Evolutionary conservation across 1,140 invertebrate species (phyloP).

Genomic region (Diploscapter pachys): DNA sequence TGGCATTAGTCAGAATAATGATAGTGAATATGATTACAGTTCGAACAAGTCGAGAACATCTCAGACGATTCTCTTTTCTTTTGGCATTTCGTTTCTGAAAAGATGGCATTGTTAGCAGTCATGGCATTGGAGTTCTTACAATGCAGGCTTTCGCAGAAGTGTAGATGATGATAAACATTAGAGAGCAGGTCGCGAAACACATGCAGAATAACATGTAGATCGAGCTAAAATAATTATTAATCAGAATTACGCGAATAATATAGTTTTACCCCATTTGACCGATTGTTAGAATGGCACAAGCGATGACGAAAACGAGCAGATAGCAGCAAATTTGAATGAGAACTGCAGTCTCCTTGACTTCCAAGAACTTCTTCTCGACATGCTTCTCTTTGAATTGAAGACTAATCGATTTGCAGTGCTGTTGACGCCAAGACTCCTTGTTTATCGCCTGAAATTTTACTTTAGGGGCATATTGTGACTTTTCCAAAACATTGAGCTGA

Average conservation of each 20-base stretch:
- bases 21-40: slow-evolving; percentile 10
- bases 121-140: not conserved
- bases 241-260: slow-evolving; percentile 5
- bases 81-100: slow-evolving; percentile 18
- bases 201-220: not conserved
- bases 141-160: slow-evolving; percentile 1
- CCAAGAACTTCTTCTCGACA: slow-evolving; percentile 41
- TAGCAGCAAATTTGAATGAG: slow-evolving; percentile 34
- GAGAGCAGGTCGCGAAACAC: slow-evolving; percentile 8
- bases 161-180: slow-evolving; percentile 21
- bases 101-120: not conserved
- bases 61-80: slow-evolving; percentile 3
- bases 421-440: slow-evolving; percentile 33
- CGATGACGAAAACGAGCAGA: slow-evolving; percentile 34
- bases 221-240: slow-evolving; percentile 1
- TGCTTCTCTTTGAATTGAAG: slow-evolving; percentile 32
- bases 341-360: slow-evolving; percentile 33
- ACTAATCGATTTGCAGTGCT: slow-evolving; percentile 35
- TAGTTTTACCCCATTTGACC: slow-evolving; percentile 20
- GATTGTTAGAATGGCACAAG: slow-evolving; percentile 29
- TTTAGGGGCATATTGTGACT: no score
- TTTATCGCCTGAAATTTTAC: slow-evolving; percentile 28
- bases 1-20: slow-evolving; percentile 13
- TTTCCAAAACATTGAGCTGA: no score
- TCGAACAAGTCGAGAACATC: slow-evolving; percentile 9